phyloP scores from a whole-genome alignment of 2,797 vertebrate genomes.

The Alectoris magna region DNA sequence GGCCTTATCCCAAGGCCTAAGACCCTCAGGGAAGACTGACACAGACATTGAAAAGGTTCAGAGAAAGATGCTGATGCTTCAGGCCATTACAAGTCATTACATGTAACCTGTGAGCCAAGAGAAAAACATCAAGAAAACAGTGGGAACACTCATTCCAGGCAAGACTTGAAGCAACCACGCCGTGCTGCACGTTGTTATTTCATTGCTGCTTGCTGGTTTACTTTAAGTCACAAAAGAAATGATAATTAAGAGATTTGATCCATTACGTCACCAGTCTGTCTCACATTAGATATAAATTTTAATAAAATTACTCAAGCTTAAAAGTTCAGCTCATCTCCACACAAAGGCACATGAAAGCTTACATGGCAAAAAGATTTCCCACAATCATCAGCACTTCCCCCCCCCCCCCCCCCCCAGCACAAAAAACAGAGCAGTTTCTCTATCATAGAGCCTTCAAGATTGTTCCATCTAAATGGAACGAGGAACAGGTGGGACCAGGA shows the following conservation, averaged over 20 bases:
- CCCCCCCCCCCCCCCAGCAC: fast-evolving
- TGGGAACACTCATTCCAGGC: not conserved
- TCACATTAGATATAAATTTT: not conserved
- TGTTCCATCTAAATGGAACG: not conserved
- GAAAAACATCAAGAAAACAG: not conserved
- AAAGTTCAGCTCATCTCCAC: not conserved
- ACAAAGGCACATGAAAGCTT: not conserved
- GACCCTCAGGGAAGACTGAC: not conserved
- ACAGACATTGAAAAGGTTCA: not conserved
- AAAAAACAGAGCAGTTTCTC: not conserved
- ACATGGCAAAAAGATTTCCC: not conserved
- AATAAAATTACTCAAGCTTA: not conserved
- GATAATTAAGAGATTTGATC: not conserved
- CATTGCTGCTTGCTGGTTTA: not conserved
- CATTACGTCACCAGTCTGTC: not conserved
- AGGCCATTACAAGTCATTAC: not conserved
- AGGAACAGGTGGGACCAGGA: not conserved
- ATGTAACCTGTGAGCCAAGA: not conserved
- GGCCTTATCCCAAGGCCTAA: not conserved
- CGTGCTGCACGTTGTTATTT: not conserved
- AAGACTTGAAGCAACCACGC: not conserved
- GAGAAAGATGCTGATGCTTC: not conserved
- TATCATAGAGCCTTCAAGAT: not conserved
- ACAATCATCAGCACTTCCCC: not conserved
- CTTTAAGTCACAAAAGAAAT: not conserved